Evolutionary conservation across 2,797 vertebrate genomes (phyloP), one percentile per base, ranked within the genome.

Genomic region (Ispidina lecontei): DNA sequence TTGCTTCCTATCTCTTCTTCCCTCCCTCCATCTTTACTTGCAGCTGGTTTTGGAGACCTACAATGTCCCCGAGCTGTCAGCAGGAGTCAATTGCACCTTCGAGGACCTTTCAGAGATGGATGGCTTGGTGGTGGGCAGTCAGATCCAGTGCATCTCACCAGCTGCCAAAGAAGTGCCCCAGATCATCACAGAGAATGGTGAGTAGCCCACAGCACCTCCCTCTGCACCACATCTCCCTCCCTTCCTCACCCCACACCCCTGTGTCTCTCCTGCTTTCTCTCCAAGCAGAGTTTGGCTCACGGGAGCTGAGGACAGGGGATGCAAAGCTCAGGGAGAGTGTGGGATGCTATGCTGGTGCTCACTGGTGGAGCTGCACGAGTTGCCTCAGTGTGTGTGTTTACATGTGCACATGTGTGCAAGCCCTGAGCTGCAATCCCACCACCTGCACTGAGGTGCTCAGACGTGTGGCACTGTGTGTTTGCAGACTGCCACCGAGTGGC

Each of bases 81-180:
- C 98, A 0, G 99, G 99, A 1, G 99, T 99, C 91, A 99, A 99
- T 96, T 99, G 99, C 89, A 98, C 99, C 74, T 99, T 99, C 8
- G 98, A 99, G 94, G 99, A 99, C 95, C 97, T 99, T 82, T 98
- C 99, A 1, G 99, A 99, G 97, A 99, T 99, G 98, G 98, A 99
- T 23, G 99, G 99, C 31, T 91, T 98, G 96, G 99, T 99, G 92
- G 98, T 99, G 52, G 99, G 99, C 86, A 99, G 99, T 96, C 98
- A 98, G 91, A 99, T 99, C 84, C 98, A 98, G 46, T 99, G 99
- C 96, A 98, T 96, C 88, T 99, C 99, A 0, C 99, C 99, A 0
- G 98, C 99, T 33, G 99, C 99, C 97, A 99, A 98, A 91, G 99
- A 99, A 89, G 99, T 99, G 84, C 99, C 99, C 9, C 98, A 98